Evolutionary conservation across 2,797 vertebrate genomes (phyloP).

Genomic region (Luscinia luscinia): DNA sequence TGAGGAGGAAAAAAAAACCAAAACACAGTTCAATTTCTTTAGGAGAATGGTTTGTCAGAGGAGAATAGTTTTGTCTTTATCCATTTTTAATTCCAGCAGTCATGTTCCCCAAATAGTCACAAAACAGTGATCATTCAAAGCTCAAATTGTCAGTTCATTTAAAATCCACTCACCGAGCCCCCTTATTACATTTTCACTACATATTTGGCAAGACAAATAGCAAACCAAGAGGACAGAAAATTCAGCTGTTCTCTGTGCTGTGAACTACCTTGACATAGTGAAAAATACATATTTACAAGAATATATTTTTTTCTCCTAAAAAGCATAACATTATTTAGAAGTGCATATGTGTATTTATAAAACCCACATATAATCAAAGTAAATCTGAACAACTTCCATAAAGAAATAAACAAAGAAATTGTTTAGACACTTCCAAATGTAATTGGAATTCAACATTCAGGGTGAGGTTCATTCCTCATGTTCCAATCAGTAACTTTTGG

Average conservation of each 20-base stretch:
- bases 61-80: constrained; percentile 62
- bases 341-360: background rate
- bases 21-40: constrained; percentile 68
- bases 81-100: constrained; percentile 68
- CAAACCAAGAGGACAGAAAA: background rate
- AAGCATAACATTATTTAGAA: background rate
- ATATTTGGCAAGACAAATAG: constrained; percentile 23
- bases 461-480: background rate
- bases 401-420: background rate
- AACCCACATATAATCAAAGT: background rate
- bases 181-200: constrained; percentile 37
- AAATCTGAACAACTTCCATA: background rate
- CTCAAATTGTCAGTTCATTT: constrained; percentile 74
- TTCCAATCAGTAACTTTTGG: background rate
- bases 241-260: background rate
- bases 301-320: background rate
- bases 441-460: background rate
- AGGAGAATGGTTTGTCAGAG: constrained; percentile 69
- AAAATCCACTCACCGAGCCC: constrained; percentile 34
- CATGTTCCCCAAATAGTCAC: constrained; percentile 62
- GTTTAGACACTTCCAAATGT: background rate
- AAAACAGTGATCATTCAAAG: constrained; percentile 73
- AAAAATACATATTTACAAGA: background rate
- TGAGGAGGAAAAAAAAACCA: background rate
- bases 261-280: background rate